Conservation (phyloP, 2,888 invertebrate genomes). For the Ectemnius cavifrons region DNA sequence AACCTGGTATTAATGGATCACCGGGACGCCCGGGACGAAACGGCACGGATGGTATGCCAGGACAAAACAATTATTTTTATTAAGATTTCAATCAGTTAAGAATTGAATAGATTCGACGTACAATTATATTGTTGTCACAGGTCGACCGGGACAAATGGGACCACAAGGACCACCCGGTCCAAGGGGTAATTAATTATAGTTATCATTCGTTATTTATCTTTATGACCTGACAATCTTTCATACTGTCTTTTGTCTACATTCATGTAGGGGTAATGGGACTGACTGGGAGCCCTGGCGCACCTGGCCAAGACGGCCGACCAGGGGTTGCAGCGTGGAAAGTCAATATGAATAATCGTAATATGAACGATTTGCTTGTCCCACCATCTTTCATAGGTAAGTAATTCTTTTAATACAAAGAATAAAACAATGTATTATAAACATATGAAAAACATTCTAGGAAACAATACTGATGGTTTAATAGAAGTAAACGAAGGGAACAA, state of each 20-base stretch:
- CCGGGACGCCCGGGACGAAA: constrained; percentile 85
- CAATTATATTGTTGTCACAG: constrained; percentile 73
- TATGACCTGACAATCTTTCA: constrained; percentile 19
- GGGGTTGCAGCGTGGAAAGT: constrained; percentile 88
- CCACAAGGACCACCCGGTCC: constrained; percentile 87
- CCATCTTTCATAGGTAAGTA: constrained; percentile 87
- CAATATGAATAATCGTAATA: constrained; percentile 80
- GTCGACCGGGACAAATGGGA: constrained; percentile 84
- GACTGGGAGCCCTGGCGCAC: constrained; percentile 82
- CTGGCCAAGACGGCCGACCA: constrained; percentile 83
- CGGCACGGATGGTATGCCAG: constrained; percentile 82
- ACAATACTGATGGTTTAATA: constrained; percentile 77
- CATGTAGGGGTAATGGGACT: constrained; percentile 82
- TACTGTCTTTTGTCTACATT: constrained; percentile 17
- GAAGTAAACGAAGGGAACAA: constrained; percentile 90
- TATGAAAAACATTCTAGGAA: constrained; percentile 21
- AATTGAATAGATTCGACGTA: no score
- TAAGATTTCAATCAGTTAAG: no score
- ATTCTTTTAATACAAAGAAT: background rate
- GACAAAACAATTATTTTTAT: no score
- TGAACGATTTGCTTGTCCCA: constrained; percentile 87
- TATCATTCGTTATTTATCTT: background rate
- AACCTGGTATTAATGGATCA: constrained; percentile 85
- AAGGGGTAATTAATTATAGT: constrained; percentile 50
- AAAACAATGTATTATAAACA: background rate